Base-by-base conservation (phyloP, 2,797 vertebrate genomes). In the Remorina albescens region DNA sequence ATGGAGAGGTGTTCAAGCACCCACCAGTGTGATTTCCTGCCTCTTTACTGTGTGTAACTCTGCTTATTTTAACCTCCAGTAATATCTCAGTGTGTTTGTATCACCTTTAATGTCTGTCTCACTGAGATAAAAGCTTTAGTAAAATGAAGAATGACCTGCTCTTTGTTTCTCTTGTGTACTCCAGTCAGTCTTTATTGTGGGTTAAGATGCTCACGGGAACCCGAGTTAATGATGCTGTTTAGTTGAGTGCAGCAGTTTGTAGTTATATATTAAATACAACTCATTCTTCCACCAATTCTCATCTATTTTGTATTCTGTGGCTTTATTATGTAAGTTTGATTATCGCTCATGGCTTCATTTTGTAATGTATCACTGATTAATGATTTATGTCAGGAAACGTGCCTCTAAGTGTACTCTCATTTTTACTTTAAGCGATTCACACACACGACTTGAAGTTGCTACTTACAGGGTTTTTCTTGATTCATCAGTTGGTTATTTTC, bases 1-100 rank as follows among this genome's bases (percentile, higher is more conserved):
- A 85, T 79, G 87, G 86, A 88, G 87, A 68, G 19, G 61, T 16
- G 44, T 18, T 13, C 6, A 2, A 30, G 42, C 4, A 16, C 16
- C 30, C 63, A 12, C 42, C 23, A 34, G 37, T 26, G 64, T 58
- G 25, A 23, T 36, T 46, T 19, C 15, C 39, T 21, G 15, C 21
- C 3, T 50, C 8, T 47, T 26, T 9, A 23, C 4, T 47, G 15
- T 15, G 49, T 41, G 26, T 42, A 16, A 46, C 25, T 19, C 2
- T 1, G 19, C 21, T 30, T 23, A 21, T 44, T 72, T 36, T 21
- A 64, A 61, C 36, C 9, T 42, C 15, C 16, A 16, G 11, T 26
- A 10, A 59, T 34, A 7, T 9, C 26, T 18, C 12, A n/a, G 4
- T 6, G 3, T 55, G 18, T 34, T 2, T 25, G 9, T 10, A 8